Percentiles rank a stretch among this genome's conserved stretches.
phyloP scores from a whole-genome alignment of 1,140 invertebrate genomes.

The Drosophila nigrodunni region DNA sequence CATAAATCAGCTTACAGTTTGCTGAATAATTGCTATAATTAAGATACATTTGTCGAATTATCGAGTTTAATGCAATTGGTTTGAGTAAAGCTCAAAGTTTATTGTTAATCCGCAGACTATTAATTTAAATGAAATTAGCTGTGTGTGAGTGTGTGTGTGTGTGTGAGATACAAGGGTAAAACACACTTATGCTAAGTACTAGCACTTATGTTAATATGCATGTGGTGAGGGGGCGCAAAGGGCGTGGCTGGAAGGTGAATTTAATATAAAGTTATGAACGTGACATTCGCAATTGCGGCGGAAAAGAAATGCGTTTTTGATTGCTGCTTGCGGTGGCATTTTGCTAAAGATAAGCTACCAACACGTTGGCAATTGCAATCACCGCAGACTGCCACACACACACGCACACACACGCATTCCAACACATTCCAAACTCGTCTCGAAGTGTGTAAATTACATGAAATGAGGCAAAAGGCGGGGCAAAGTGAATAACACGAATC shows the following conservation, averaged over 20 bases:
- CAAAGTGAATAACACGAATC: slow-evolving; percentile 42
- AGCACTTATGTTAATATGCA: slow-evolving; percentile 29
- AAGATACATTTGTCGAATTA: slow-evolving; percentile 6
- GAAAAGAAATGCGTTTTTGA: slow-evolving; percentile 55
- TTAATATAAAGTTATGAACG: slow-evolving; percentile 62
- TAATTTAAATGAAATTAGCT: slow-evolving; percentile 33
- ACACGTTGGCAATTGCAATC: slow-evolving; percentile 35
- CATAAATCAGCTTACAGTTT: not conserved
- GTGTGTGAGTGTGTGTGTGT: slow-evolving; percentile 4
- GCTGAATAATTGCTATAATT: not conserved
- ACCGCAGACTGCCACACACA: slow-evolving; percentile 12
- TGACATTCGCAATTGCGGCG: slow-evolving; percentile 41
- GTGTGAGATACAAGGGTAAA: not conserved
- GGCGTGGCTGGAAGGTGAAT: slow-evolving; percentile 19
- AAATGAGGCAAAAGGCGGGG: slow-evolving; percentile 28
- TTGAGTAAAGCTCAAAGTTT: not conserved
- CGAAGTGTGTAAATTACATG: slow-evolving; percentile 50
- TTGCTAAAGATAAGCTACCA: slow-evolving; percentile 49
- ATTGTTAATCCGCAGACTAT: slow-evolving; percentile 13
- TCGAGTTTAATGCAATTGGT: slow-evolving; percentile 11
- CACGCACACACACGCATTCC: slow-evolving; percentile 10
- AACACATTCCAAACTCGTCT: slow-evolving; percentile 1
- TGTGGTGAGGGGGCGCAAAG: not conserved
- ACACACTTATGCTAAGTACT: slow-evolving; percentile 31
- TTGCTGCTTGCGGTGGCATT: slow-evolving; percentile 52